Base-by-base conservation (phyloP, 2,888 invertebrate genomes). In the Omphaloscelis lunosa region DNA sequence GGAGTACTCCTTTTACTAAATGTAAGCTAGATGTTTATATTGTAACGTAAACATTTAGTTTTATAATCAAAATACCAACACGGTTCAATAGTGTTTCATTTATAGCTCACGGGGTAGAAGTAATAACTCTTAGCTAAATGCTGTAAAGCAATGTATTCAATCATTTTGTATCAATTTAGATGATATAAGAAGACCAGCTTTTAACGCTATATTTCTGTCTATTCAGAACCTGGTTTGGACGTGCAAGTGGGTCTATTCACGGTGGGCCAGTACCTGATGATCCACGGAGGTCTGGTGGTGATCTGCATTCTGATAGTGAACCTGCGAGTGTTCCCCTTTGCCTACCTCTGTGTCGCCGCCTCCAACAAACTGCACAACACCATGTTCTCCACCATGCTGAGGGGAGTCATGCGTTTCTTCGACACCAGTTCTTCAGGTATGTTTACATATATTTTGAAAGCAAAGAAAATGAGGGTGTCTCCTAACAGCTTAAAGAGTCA, bases 361-460 rank as follows among this genome's bases (percentile, higher is more conserved):
- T 98, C 98, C 0, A 97, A 97, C 80, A 97, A 96, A 45, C 95
- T 98, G 0, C 98, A 98, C 92, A 97, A 98, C 90, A 94, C 87
- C 20, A 98, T 98, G 98, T 98, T 98, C 92, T 94, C 94, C 2
- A 95, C 94, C 7, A 95, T 96, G 95, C 92, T 96, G n/a, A 94
- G 92, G 80, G 97, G 96, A 11, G 93, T 97, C 75, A 96, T 96
- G 95, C 88, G 97, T 68, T 99, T 99, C 93, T 99, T 99, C 91
- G 98, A 99, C 89, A 98, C 97, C 0, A 99, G 99, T 93, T 98
- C 99, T 4, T 97, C 98, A 87, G 96, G 96, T 96, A 90, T 80
- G n/a, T 67, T 53, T 4, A 6, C 29, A 2, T 61, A 11, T 61
- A 39, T 15, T 29, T 61, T 73, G 17, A 20, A 58, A 34, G n/a